Conservation (phyloP, 1,140 invertebrate species). For the Leptestheria dahalacensis region DNA sequence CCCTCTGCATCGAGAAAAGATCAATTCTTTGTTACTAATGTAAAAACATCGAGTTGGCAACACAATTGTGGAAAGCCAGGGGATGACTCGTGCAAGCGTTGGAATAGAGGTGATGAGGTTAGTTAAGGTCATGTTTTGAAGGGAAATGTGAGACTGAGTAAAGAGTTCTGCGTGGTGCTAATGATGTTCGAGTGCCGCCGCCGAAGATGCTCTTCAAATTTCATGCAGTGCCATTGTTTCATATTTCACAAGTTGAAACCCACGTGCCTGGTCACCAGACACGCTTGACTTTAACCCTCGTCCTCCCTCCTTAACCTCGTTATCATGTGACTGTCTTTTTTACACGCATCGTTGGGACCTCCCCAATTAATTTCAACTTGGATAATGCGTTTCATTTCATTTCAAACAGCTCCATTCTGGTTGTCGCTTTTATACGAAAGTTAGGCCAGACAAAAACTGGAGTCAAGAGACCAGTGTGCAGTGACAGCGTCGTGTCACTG, state of each 20-base stretch:
- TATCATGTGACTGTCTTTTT: too few species aligned
- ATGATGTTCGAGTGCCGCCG: background rate
- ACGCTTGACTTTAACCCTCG: too few species aligned
- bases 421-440: too few species aligned
- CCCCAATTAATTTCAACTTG: too few species aligned
- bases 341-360: too few species aligned
- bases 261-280: background rate
- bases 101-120: background rate
- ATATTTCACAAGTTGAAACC: background rate
- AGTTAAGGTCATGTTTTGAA: background rate
- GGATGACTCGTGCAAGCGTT: background rate
- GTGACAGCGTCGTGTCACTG: background rate
- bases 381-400: too few species aligned
- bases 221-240: background rate
- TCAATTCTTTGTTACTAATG: background rate
- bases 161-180: too few species aligned
- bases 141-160: too few species aligned
- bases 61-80: background rate
- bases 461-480: too few species aligned
- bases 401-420: too few species aligned
- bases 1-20: conserved; percentile 39
- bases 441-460: too few species aligned
- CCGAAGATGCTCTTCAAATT: background rate
- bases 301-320: too few species aligned
- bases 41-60: background rate